Percentiles rank a stretch among this genome's conserved stretches.
Conservation (phyloP, 2,888 invertebrate genomes). For the Myopa testacea region DNA sequence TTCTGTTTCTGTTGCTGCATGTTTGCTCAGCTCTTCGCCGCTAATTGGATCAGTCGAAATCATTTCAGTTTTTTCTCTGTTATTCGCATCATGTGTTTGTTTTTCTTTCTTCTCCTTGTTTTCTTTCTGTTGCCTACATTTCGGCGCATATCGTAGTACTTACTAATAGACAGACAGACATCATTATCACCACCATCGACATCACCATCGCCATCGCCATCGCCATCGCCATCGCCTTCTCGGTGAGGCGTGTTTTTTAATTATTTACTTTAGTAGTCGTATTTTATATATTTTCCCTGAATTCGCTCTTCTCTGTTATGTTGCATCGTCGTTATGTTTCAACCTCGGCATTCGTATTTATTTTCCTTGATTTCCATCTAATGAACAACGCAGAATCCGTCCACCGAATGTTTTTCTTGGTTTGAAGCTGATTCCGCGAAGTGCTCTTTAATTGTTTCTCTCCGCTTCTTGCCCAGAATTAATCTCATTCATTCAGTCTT, state of each 20-base stretch:
- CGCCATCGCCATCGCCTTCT: neutral
- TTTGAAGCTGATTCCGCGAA: neutral
- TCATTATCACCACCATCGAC: neutral
- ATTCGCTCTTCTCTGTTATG: neutral
- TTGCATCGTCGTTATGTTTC: neutral
- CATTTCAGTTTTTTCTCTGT: neutral
- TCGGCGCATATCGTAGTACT: neutral
- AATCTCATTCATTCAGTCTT: no score
- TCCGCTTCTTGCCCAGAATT: no score
- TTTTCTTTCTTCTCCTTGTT: neutral
- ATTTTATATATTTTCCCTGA: conserved; percentile 11
- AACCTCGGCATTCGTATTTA: neutral
- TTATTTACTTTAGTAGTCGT: conserved; percentile 7
- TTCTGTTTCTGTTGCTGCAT: conserved; percentile 5
- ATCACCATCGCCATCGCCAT: no score
- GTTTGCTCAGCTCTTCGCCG: conserved; percentile 34
- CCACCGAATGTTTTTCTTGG: neutral
- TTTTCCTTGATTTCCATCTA: conserved; percentile 2
- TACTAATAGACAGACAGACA: no score
- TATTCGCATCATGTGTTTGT: neutral
- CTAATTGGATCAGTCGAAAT: conserved; percentile 39
- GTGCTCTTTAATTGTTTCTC: conserved; percentile 1
- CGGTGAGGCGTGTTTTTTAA: neutral
- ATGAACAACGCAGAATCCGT: neutral
- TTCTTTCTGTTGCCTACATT: neutral